These are phyloP conservation scores for Pristionchus arcanus DNA, from an alignment of 2,888 invertebrate genomes.

Conservation along the genomic window DNA sequence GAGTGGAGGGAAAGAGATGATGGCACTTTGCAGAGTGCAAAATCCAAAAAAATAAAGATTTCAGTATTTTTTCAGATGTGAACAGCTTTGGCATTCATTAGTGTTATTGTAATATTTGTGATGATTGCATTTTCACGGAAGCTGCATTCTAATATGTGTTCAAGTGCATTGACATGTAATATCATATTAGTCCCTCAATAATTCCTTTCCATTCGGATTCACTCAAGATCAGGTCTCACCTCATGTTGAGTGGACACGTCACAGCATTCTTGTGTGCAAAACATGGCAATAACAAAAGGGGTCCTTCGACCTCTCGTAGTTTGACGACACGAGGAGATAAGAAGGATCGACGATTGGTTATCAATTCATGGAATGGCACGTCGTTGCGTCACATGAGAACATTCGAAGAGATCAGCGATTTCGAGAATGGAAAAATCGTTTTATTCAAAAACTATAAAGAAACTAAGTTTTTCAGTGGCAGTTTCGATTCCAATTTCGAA, in stretches of 20 bases:
- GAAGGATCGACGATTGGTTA: neutral
- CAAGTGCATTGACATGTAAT: neutral
- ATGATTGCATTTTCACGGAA: neutral
- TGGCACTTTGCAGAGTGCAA: neutral
- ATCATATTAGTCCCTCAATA: neutral
- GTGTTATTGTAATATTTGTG: neutral
- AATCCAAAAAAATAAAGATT: neutral
- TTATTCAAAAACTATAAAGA: too few species aligned
- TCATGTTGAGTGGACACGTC: neutral
- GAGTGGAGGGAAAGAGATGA: neutral
- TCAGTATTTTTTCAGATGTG: neutral
- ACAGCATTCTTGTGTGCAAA: neutral
- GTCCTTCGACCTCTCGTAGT: neutral
- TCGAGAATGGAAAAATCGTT: too few species aligned
- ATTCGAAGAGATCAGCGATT: neutral
- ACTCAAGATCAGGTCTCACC: neutral
- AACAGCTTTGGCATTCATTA: too few species aligned
- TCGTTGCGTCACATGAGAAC: neutral
- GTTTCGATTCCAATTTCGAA: too few species aligned
- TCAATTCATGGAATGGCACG: neutral
- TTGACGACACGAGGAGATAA: neutral
- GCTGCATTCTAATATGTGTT: neutral
- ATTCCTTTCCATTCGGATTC: neutral
- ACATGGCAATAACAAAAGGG: neutral
- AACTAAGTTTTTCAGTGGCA: too few species aligned